Conservation (phyloP, 2,888 invertebrate genomes). For the Crocallis elinguaria region DNA sequence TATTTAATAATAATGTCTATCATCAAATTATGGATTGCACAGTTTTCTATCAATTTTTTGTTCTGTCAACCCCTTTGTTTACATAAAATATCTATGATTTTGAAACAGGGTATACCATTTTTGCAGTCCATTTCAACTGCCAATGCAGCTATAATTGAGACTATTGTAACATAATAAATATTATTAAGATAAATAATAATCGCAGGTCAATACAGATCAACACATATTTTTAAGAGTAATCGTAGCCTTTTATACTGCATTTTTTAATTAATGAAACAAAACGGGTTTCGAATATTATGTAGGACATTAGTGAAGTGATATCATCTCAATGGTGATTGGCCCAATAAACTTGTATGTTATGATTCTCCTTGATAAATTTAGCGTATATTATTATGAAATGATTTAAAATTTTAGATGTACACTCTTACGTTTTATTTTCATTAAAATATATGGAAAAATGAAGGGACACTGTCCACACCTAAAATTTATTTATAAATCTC, state of each 20-base stretch:
- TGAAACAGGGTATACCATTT: too few relatives aligned
- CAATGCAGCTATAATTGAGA: constrained; percentile 11
- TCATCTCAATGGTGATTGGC: neutral
- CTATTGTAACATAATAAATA: constrained; percentile 15
- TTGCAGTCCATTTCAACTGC: constrained; percentile 17
- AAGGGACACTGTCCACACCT: too few relatives aligned
- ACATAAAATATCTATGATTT: too few relatives aligned
- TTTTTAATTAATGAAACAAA: constrained; percentile 1
- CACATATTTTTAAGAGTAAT: constrained; percentile 17
- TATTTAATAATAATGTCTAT: too few relatives aligned
- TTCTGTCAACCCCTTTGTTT: too few relatives aligned
- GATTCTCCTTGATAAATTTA: neutral
- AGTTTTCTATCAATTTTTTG: too few relatives aligned
- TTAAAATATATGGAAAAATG: too few relatives aligned
- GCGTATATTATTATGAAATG: neutral
- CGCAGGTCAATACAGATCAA: constrained; percentile 13
- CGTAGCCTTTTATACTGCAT: constrained; percentile 23
- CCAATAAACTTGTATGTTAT: neutral
- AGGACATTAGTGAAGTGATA: neutral
- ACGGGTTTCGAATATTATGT: neutral
- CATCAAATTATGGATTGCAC: too few relatives aligned
- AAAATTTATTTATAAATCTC: neutral
- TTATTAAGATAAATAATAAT: constrained; percentile 17
- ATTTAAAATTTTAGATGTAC: neutral
- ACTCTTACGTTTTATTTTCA: too few relatives aligned